phyloP scores from a whole-genome alignment of 2,797 vertebrate genomes.

The Diplodus puntazzo region DNA sequence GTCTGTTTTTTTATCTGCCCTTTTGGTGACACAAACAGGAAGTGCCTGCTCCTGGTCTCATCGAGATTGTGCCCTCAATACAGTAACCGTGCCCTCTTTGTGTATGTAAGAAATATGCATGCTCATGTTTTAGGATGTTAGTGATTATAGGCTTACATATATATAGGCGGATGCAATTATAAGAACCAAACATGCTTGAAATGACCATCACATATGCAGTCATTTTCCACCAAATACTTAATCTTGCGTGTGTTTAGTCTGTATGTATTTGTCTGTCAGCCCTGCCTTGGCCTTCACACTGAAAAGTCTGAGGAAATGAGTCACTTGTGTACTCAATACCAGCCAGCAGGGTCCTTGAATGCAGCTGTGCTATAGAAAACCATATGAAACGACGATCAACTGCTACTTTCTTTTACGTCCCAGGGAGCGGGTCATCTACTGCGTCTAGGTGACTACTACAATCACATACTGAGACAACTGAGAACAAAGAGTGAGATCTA shows the following conservation, averaged over 20 bases:
- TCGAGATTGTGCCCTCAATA: constrained; percentile 25
- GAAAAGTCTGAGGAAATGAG: constrained; percentile 47
- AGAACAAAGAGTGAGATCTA: not conserved
- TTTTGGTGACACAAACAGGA: constrained; percentile 74
- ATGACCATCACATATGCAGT: not conserved
- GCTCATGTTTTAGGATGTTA: not conserved
- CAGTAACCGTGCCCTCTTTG: not conserved
- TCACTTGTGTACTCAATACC: constrained; percentile 46
- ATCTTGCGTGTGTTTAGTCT: not conserved
- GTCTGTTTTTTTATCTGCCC: constrained; percentile 48
- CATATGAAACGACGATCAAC: constrained; percentile 26
- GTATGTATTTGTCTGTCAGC: not conserved
- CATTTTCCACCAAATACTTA: not conserved
- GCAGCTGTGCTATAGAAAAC: constrained; percentile 8
- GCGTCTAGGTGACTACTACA: not conserved
- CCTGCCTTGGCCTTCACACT: constrained; percentile 21
- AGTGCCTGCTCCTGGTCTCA: constrained; percentile 54
- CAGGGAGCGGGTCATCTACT: not conserved
- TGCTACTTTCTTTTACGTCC: constrained; percentile 22
- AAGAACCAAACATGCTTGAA: not conserved
- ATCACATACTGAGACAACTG: not conserved
- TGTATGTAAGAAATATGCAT: not conserved
- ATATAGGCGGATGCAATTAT: not conserved
- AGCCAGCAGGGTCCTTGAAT: constrained; percentile 18
- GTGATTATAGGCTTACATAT: not conserved